Conservation (phyloP, 2,888 invertebrate species). For the Agelastica alni region DNA sequence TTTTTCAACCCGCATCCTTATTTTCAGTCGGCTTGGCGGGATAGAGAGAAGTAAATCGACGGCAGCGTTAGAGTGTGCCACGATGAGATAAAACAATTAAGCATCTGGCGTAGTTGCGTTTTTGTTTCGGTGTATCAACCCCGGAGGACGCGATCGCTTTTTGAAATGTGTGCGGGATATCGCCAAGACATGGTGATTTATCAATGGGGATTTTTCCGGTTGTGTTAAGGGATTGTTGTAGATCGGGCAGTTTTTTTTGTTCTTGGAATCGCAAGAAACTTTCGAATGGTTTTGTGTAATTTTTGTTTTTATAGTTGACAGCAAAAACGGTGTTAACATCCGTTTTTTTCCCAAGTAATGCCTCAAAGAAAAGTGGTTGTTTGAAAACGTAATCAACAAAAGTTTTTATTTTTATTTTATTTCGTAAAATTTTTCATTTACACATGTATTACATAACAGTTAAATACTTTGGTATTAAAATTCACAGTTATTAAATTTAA, state of each 20-base stretch:
- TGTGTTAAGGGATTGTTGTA: slow-evolving; percentile 19
- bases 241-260: slow-evolving; percentile 23
- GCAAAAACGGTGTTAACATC: slow-evolving; percentile 3
- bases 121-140: slow-evolving; percentile 15
- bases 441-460: too few species aligned
- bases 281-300: slow-evolving; percentile 4
- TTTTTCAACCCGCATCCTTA: slow-evolving; percentile 21
- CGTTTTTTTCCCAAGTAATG: too few species aligned
- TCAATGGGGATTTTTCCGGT: slow-evolving; percentile 23
- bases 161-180: slow-evolving; percentile 13
- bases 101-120: slow-evolving; percentile 20
- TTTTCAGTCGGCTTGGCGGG: slow-evolving; percentile 7
- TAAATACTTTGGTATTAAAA: too few species aligned
- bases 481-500: too few species aligned
- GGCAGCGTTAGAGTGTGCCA: slow-evolving; percentile 11
- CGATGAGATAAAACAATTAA: slow-evolving; percentile 18
- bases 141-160: slow-evolving; percentile 12
- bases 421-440: too few species aligned
- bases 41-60: slow-evolving; percentile 6
- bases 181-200: slow-evolving; percentile 19
- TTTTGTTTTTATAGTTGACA: not conserved
- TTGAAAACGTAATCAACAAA: too few species aligned
- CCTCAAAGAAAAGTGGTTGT: too few species aligned
- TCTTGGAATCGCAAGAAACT: slow-evolving; percentile 9
- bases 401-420: too few species aligned